Conservation (phyloP, 2,888 invertebrate species). For the Noctua comes region DNA sequence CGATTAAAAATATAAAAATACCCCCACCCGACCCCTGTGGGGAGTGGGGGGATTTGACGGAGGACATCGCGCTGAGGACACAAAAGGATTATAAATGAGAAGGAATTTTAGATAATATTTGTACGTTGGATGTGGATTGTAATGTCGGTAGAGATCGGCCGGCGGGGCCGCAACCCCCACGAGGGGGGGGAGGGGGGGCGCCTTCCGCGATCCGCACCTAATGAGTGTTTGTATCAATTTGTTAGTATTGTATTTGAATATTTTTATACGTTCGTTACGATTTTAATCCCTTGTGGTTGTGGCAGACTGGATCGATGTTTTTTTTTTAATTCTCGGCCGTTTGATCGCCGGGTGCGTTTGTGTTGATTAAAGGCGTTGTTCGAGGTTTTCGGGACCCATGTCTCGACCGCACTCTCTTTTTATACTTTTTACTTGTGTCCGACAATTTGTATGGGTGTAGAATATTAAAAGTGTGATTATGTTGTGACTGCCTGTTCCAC, state of each 20-base stretch:
- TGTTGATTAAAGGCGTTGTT: slow-evolving; percentile 85
- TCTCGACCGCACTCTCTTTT: slow-evolving; percentile 68
- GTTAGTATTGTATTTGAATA: slow-evolving; percentile 91
- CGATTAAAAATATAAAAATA: slow-evolving; percentile 91
- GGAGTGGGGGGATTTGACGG: slow-evolving; percentile 85
- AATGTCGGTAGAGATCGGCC: slow-evolving; percentile 85
- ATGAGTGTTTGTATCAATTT: slow-evolving; percentile 91
- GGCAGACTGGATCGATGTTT: slow-evolving; percentile 84
- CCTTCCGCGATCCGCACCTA: slow-evolving; percentile 87
- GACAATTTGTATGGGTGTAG: slow-evolving; percentile 61
- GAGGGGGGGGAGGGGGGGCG: slow-evolving; percentile 75
- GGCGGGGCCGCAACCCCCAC: slow-evolving; percentile 68
- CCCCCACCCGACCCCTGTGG: slow-evolving; percentile 79
- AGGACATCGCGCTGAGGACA: slow-evolving; percentile 90
- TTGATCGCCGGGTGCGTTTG: slow-evolving; percentile 82
- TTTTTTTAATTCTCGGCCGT: slow-evolving; percentile 85
- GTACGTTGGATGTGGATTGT: slow-evolving; percentile 90
- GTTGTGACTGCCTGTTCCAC: slow-evolving; percentile 45
- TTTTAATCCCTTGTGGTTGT: slow-evolving; percentile 88
- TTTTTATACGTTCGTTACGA: slow-evolving; percentile 89
- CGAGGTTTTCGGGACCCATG: slow-evolving; percentile 73
- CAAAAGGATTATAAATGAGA: slow-evolving; percentile 91
- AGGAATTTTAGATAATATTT: slow-evolving; percentile 91
- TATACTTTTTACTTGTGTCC: slow-evolving; percentile 65
- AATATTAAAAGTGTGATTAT: slow-evolving; percentile 63